Conservation (phyloP, 2,797 vertebrate genomes). For the Scolopax rusticola region DNA sequence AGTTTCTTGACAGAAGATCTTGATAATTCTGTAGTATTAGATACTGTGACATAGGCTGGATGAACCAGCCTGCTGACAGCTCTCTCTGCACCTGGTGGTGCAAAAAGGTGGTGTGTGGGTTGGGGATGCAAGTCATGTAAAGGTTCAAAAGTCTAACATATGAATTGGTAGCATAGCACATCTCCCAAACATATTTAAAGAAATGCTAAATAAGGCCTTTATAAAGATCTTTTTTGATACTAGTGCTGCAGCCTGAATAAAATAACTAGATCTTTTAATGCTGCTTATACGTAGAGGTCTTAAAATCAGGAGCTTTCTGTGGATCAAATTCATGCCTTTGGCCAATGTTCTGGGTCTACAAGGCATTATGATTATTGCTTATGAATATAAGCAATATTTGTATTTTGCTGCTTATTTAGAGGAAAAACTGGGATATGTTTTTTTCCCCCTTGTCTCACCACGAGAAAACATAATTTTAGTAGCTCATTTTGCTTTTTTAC, state of each 20-base stretch:
- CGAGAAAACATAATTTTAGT: not conserved
- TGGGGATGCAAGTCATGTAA: not conserved
- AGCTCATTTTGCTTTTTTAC: not conserved
- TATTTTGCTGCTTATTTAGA: not conserved
- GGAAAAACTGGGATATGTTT: not conserved
- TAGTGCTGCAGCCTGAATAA: not conserved
- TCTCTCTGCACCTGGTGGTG: not conserved
- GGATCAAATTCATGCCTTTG: not conserved
- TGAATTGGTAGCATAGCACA: not conserved
- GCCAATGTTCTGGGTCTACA: not conserved
- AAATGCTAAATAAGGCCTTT: not conserved
- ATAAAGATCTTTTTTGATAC: not conserved
- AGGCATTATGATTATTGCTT: not conserved
- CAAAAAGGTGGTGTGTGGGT: not conserved
- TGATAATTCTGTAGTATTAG: not conserved
- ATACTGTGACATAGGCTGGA: not conserved
- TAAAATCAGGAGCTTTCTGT: not conserved
- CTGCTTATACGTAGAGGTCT: not conserved
- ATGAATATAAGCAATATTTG: not conserved
- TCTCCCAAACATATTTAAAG: not conserved
- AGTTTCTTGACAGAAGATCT: not conserved
- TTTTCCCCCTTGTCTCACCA: not conserved
- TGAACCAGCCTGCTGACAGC: not conserved
- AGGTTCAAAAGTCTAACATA: not conserved
- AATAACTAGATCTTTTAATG: not conserved